phyloP scores from a whole-genome alignment of 2,113 vertebrate species.

The Brachypteracias leptosomus region DNA sequence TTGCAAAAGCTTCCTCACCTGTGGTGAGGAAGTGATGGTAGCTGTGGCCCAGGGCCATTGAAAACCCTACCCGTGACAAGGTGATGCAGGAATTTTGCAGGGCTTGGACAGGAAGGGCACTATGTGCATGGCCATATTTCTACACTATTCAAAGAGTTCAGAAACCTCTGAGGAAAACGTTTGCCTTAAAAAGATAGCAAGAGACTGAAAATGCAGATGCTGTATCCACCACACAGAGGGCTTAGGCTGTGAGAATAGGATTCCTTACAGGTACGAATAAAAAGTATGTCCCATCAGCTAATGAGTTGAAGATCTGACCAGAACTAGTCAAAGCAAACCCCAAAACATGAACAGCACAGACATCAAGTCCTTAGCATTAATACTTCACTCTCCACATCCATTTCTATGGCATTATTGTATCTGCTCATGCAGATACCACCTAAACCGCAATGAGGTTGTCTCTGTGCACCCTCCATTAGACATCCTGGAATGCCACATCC shows the following conservation, averaged over 20 bases:
- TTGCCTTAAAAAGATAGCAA: neutral
- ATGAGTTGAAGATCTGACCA: neutral
- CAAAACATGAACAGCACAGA: rapidly evolving
- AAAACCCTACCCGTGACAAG: neutral
- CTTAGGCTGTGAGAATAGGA: neutral
- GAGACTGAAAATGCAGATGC: neutral
- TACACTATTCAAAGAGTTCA: neutral
- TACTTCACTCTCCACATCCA: neutral
- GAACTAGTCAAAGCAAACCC: neutral
- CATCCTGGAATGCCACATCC: neutral
- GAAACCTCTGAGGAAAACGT: neutral
- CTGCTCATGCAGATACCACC: neutral
- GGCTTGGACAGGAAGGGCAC: neutral
- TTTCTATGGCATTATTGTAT: neutral
- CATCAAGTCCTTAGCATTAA: neutral
- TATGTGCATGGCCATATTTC: neutral
- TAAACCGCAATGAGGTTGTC: neutral
- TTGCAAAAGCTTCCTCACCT: neutral
- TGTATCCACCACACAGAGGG: neutral
- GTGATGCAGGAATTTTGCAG: neutral
- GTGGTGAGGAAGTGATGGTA: neutral
- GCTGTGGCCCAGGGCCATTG: neutral
- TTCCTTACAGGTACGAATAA: neutral
- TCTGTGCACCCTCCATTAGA: rapidly evolving
- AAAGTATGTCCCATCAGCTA: neutral